Evolutionary conservation across 2,888 invertebrate species (phyloP).

Genomic region (Malthinus flaveolus): DNA sequence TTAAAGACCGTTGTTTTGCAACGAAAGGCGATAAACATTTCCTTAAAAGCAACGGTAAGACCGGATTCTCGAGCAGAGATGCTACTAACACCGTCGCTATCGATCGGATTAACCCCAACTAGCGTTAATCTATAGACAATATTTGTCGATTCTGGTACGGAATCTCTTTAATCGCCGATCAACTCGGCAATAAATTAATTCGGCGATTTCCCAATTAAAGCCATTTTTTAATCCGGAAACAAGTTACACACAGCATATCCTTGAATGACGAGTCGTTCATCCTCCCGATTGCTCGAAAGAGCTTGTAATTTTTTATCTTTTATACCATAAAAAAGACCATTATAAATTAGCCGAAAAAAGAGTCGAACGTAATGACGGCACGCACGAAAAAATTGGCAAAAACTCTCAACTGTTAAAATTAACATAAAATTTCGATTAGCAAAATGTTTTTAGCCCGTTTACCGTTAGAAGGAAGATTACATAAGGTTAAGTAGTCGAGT

Average conservation of each 20-base stretch:
- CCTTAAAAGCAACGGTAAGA: constrained; percentile 35
- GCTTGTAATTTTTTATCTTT: constrained; percentile 7
- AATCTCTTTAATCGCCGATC: constrained; percentile 8
- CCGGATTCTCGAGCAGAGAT: constrained; percentile 25
- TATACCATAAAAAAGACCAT: not conserved
- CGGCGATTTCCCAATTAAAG: not conserved
- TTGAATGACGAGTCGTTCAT: constrained; percentile 7
- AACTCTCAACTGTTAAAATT: too few species aligned
- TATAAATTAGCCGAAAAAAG: constrained; percentile 4
- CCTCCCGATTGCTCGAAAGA: constrained; percentile 2
- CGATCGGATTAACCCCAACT: constrained; percentile 8
- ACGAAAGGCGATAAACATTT: constrained; percentile 27
- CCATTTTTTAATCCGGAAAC: constrained; percentile 11
- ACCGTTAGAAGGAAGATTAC: too few species aligned
- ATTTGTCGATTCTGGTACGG: not conserved
- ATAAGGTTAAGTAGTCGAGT: too few species aligned
- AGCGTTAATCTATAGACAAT: constrained; percentile 13
- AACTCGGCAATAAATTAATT: not conserved
- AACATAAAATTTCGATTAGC: too few species aligned
- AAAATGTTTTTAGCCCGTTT: too few species aligned
- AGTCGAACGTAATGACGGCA: not conserved
- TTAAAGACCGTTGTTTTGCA: constrained; percentile 25
- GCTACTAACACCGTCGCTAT: constrained; percentile 3
- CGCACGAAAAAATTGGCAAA: too few species aligned
- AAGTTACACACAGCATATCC: constrained; percentile 6